Base-by-base conservation (phyloP, 1,140 invertebrate genomes). In the Acyrthosiphon pisum region DNA sequence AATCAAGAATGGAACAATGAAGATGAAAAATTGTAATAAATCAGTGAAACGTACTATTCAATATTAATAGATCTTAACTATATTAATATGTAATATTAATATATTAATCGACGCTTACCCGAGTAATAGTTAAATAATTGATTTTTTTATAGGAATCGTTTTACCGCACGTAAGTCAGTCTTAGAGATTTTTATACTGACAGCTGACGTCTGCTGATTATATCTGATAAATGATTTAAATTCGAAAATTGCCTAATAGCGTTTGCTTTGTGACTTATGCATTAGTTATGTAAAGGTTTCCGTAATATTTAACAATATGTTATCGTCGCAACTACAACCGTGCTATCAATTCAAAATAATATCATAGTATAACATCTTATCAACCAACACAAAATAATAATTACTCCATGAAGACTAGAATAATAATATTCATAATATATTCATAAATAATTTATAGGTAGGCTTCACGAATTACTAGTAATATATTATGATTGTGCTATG, bases 101-200 rank as follows among this genome's bases (percentile, higher is more conserved):
- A 37, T 83, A 37, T 83, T 83, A 37, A 83, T 83, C 35, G 35
- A 83, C 35, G 37, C 81, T 83, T 83, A 83, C 81, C 37, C 81
- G 35, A 37, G 35, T 83, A 23, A 41, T 23, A 23, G 81, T 8
- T 83, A 83, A 41, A 18, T 41, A 8, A 41, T 41, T 23, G 2
- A n/a, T 76, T 76, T 18, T 76, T 56, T 56, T 56, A n/a, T 76
- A 76, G 60, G 60, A 83, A 83, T 83, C 37, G 81, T 83, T 83
- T 81, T 37, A 81, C 35, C n/a, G 35, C n/a, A 37, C 8, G 20
- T 7, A 23, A 83, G 8, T 37, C 37, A 83, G 81, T 83, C 37
- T 83, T 37, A 9, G 8, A 83, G 35, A n/a, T 83, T 83, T 83
- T 23, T 18, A 76, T 76, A 76, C n/a, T n/a, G 60, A 76, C 60